Evolutionary conservation across 2,113 vertebrate genomes (phyloP).

Genomic region (Larimichthys crocea): DNA sequence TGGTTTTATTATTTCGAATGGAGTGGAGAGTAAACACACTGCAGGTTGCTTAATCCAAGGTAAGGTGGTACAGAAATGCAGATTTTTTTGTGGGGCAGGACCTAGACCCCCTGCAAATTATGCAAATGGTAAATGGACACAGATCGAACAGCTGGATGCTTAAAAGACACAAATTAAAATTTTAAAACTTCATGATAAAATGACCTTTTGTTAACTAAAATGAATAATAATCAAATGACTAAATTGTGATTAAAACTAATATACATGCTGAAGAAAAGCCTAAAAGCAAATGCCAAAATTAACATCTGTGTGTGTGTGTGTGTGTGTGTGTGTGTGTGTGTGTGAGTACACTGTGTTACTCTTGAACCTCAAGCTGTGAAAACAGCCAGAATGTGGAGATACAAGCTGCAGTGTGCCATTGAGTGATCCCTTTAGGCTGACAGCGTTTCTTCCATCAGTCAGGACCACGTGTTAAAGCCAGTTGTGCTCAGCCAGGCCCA

Average conservation of each 20-base stretch:
- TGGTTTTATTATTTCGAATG: too few relatives aligned
- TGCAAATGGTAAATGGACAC: neutral
- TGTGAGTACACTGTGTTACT: neutral
- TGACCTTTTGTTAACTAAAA: neutral
- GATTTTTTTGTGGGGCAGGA: too few relatives aligned
- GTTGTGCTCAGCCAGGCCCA: neutral
- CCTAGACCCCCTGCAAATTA: too few relatives aligned
- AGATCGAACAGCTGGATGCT: neutral
- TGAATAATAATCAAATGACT: neutral
- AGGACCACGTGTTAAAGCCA: neutral
- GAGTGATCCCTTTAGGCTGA: neutral
- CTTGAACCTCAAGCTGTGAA: conserved; percentile 22
- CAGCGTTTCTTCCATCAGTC: neutral
- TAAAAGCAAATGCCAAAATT: neutral
- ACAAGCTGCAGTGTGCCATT: neutral
- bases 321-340: neutral
- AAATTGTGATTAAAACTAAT: neutral
- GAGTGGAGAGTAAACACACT: too few relatives aligned
- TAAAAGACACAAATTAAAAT: neutral
- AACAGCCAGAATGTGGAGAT: neutral
- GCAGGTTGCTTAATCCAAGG: too few relatives aligned
- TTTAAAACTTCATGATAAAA: neutral
- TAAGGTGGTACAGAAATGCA: too few relatives aligned
- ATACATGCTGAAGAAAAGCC: too few relatives aligned
- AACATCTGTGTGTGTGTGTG: neutral